Evolutionary conservation across 2,797 vertebrate species (phyloP).

Genomic region (Cossypha niveicapilla): DNA sequence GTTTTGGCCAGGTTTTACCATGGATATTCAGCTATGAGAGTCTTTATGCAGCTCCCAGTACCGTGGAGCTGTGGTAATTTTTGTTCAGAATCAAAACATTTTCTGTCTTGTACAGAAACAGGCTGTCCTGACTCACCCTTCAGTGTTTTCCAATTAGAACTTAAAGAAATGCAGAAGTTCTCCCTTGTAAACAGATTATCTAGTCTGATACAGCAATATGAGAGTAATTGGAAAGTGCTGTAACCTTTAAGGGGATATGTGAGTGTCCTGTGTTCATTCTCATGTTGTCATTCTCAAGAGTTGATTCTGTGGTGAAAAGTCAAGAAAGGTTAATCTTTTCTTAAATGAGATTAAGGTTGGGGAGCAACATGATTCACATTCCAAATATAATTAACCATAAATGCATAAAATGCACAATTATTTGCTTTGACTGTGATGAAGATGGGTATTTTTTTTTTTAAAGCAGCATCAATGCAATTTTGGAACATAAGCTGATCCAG

Average conservation of each 20-base stretch:
- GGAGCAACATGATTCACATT: not conserved
- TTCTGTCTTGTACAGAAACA: not conserved
- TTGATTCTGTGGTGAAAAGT: slow-evolving; percentile 36
- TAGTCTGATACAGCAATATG: not conserved
- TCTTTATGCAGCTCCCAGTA: not conserved
- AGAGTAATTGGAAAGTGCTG: not conserved
- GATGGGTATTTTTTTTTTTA: not conserved
- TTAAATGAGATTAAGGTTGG: slow-evolving; percentile 8
- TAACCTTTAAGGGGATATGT: not conserved
- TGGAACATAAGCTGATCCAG: not conserved
- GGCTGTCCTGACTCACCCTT: not conserved
- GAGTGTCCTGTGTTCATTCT: not conserved
- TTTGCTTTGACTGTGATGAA: not conserved
- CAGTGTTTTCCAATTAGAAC: not conserved
- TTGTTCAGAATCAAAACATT: not conserved
- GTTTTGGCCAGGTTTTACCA: not conserved
- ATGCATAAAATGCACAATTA: not conserved
- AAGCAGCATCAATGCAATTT: not conserved
- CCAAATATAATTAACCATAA: not conserved
- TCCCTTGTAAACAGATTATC: not conserved
- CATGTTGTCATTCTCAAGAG: not conserved
- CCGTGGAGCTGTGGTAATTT: not conserved
- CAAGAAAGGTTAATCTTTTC: slow-evolving; percentile 50
- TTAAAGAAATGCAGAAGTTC: not conserved
- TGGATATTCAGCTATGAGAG: not conserved